Percentiles rank a stretch among this genome's conserved stretches.
These are phyloP conservation scores for Hydrochoerus hydrochaeris DNA, from an alignment of 2,113 vertebrate species.

Conservation along the genomic window DNA sequence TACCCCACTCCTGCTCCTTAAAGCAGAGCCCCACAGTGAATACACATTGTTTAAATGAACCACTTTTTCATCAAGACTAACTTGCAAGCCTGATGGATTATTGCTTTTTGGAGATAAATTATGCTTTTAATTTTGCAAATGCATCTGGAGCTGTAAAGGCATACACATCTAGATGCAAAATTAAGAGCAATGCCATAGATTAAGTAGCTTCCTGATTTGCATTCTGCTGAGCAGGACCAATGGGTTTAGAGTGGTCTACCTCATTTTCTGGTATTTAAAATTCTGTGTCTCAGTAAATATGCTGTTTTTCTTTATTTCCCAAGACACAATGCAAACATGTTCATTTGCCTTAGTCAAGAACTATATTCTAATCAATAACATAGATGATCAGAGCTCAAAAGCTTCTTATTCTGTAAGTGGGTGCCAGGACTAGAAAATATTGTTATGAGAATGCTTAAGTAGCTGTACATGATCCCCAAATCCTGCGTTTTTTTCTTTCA, in stretches of 20 bases:
- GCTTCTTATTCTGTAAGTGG: neutral
- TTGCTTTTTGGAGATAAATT: constrained; percentile 78
- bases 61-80: constrained; percentile 66
- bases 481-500: neutral
- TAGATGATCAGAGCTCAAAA: constrained; percentile 1
- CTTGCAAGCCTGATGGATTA: constrained; percentile 68
- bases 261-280: constrained; percentile 51
- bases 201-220: constrained; percentile 68
- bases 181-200: constrained; percentile 67
- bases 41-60: constrained; percentile 44
- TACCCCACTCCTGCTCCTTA: neutral
- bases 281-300: neutral
- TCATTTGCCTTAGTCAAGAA: constrained; percentile 70
- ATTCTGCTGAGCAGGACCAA: constrained; percentile 72
- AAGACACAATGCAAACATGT: constrained; percentile 2
- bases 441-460: neutral
- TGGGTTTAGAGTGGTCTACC: neutral
- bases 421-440: neutral
- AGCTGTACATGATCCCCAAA: neutral
- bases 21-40: neutral
- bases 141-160: constrained; percentile 65
- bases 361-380: constrained; percentile 52
- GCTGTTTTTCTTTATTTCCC: constrained; percentile 35
- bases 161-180: constrained; percentile 67
- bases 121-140: constrained; percentile 83